These are phyloP conservation scores for Pipistrellus pygmaeus DNA, from an alignment of 2,797 vertebrate species.

Conservation along the genomic window DNA sequence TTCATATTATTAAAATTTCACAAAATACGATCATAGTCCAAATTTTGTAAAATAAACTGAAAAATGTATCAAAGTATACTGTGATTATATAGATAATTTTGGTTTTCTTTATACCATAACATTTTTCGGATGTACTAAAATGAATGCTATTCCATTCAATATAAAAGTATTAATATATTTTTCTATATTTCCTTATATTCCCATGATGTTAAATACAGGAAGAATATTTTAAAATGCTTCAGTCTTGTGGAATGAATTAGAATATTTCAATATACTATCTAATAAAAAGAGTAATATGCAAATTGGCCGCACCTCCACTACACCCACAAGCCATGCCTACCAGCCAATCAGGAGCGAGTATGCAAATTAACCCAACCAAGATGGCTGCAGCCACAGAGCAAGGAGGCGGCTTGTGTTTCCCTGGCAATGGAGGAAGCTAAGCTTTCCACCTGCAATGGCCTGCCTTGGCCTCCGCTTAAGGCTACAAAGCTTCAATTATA, in stretches of 20 bases:
- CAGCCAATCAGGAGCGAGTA: too few relatives aligned
- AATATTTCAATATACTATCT: background rate
- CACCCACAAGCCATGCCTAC: too few relatives aligned
- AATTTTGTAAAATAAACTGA: background rate
- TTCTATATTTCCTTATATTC: slow-evolving; percentile 19
- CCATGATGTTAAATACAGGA: background rate
- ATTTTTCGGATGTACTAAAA: slow-evolving; percentile 39
- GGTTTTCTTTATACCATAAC: slow-evolving; percentile 24
- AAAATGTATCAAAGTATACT: slow-evolving; percentile 46
- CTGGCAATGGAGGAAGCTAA: too few relatives aligned
- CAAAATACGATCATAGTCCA: slow-evolving; percentile 22
- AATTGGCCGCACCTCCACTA: too few relatives aligned
- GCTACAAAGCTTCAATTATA: too few relatives aligned
- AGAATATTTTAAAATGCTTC: slow-evolving; percentile 12
- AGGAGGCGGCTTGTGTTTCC: too few relatives aligned
- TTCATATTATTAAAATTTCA: background rate
- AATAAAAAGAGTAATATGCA: too few relatives aligned
- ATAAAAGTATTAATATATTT: slow-evolving; percentile 41
- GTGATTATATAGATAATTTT: background rate
- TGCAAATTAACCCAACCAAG: too few relatives aligned
- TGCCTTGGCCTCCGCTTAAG: too few relatives aligned
- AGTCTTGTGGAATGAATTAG: background rate
- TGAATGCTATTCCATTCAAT: slow-evolving; percentile 35
- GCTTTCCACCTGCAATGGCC: too few relatives aligned
- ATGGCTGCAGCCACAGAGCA: too few relatives aligned